Conservation (phyloP, 2,797 vertebrate species). For the Pagetopsis macropterus region DNA sequence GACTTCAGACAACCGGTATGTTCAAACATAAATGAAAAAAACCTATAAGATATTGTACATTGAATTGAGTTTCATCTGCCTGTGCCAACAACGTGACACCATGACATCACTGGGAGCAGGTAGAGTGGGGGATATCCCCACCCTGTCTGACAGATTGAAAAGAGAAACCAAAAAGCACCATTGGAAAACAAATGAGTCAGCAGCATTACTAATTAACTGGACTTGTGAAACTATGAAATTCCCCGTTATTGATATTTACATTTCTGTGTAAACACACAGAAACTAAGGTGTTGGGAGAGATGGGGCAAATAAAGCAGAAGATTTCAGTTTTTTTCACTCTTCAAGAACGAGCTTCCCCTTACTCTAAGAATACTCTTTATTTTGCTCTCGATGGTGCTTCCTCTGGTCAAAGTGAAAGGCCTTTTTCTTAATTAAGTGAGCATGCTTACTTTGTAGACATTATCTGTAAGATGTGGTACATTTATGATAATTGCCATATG, state of each 20-base stretch:
- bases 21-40: too few relatives aligned
- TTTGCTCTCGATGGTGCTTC: background rate
- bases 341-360: background rate
- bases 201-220: background rate
- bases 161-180: background rate
- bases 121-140: background rate
- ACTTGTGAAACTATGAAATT: constrained; percentile 12
- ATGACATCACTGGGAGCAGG: too few relatives aligned
- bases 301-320: background rate
- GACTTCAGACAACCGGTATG: too few relatives aligned
- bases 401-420: background rate
- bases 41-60: too few relatives aligned
- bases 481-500: background rate
- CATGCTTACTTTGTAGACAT: background rate
- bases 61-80: too few relatives aligned
- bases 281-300: rapidly evolving
- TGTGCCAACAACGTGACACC: too few relatives aligned
- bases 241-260: background rate
- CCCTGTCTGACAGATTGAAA: background rate
- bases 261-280: background rate
- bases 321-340: background rate
- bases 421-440: background rate
- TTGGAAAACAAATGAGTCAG: background rate
- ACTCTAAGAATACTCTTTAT: background rate
- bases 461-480: background rate